Evolutionary conservation across 2,797 vertebrate genomes (phyloP).

Genomic region (Antrozous pallidus): DNA sequence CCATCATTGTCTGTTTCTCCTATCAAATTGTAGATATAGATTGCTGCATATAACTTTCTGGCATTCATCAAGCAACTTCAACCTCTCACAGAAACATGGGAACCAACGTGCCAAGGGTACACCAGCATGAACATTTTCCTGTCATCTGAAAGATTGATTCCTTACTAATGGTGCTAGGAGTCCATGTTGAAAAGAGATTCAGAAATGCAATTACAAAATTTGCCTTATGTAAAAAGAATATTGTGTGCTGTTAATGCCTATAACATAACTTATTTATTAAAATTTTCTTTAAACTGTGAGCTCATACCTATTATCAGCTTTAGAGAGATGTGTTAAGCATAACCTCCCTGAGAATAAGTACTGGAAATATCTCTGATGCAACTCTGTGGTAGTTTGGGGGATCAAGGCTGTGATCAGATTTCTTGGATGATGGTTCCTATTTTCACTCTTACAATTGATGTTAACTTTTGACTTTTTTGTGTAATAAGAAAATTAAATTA

Average conservation of each 20-base stretch:
- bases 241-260: neutral
- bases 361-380: neutral
- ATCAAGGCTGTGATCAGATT: neutral
- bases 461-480: slow-evolving; percentile 12
- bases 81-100: neutral
- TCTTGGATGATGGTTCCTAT: slow-evolving; percentile 1
- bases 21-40: neutral
- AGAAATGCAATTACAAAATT: neutral
- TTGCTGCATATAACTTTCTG: neutral
- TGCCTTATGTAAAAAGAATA: neutral
- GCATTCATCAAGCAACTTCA: slow-evolving; percentile 23
- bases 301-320: neutral
- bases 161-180: slow-evolving; percentile 3
- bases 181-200: neutral
- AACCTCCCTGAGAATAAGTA: neutral
- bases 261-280: neutral
- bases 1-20: neutral
- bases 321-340: neutral
- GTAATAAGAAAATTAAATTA: slow-evolving; percentile 43
- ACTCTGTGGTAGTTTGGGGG: neutral
- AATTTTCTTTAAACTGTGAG: neutral
- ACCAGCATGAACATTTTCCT: neutral
- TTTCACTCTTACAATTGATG: neutral
- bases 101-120: neutral
- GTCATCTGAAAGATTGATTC: neutral